A percentile compares a stretch with the other conserved stretches of the same genome.
Conservation (phyloP, 2,888 invertebrate species). For the Taenaris catops region DNA sequence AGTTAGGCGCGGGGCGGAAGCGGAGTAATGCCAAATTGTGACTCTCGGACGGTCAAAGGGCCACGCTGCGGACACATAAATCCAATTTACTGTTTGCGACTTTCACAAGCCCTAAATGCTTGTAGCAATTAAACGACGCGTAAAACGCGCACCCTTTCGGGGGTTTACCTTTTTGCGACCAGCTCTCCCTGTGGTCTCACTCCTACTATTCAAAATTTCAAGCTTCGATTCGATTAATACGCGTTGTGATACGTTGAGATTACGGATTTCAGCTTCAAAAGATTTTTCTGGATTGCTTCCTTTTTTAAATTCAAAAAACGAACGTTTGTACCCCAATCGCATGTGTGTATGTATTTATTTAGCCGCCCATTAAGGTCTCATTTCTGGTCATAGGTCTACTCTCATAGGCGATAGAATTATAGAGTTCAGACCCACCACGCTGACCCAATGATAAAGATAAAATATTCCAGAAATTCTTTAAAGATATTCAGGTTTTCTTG, state of each 20-base stretch:
- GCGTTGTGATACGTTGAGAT: constrained; percentile 12
- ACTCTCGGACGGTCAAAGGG: constrained; percentile 63
- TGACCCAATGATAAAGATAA: too few relatives aligned
- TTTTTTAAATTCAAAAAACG: too few relatives aligned
- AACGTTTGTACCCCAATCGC: too few relatives aligned
- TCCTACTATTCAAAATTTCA: constrained; percentile 22
- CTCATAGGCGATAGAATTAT: too few relatives aligned
- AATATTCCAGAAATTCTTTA: too few relatives aligned
- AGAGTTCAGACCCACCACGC: too few relatives aligned
- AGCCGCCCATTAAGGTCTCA: too few relatives aligned
- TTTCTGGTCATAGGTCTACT: too few relatives aligned
- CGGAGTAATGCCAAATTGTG: constrained; percentile 62
- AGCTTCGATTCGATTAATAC: constrained; percentile 24
- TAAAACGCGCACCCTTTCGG: constrained; percentile 56
- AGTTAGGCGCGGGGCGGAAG: constrained; percentile 52
- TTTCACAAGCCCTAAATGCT: constrained; percentile 60
- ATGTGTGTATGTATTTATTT: too few relatives aligned
- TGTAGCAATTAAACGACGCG: constrained; percentile 71
- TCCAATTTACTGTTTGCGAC: constrained; percentile 72
- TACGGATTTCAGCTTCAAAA: constrained; percentile 14
- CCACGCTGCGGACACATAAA: constrained; percentile 53
- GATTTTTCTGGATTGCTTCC: too few relatives aligned
- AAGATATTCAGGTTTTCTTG: too few relatives aligned
- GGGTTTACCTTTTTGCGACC: constrained; percentile 44
- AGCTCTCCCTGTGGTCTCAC: constrained; percentile 20